Percentiles rank a stretch among this genome's conserved stretches.
Conservation (phyloP, 2,888 invertebrate species). For the Calameuta filiformis region DNA sequence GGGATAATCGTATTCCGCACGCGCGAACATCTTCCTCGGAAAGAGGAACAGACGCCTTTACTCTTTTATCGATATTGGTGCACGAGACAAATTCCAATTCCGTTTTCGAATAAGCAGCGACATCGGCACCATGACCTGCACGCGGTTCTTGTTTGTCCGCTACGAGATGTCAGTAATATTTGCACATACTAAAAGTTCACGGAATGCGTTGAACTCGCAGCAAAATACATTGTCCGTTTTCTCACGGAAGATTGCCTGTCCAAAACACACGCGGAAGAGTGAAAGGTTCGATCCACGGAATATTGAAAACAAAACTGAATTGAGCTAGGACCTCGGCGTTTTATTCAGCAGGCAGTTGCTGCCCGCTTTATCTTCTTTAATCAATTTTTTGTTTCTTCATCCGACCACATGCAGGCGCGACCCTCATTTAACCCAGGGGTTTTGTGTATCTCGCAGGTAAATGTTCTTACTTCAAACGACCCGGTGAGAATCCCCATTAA, state of each 20-base stretch:
- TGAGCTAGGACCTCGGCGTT: not conserved
- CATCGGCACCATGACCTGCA: not conserved
- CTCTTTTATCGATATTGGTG: not conserved
- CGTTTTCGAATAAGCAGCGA: not conserved
- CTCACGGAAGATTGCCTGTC: constrained; percentile 40
- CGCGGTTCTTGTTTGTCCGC: not conserved
- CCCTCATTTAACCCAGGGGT: not conserved
- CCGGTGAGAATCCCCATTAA: constrained; percentile 28
- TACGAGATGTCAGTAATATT: not conserved
- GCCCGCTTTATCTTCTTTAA: not conserved
- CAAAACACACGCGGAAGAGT: constrained; percentile 25
- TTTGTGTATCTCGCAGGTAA: not conserved
- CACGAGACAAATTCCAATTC: not conserved
- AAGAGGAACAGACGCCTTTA: not conserved
- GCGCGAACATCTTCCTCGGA: not conserved
- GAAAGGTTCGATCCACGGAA: not conserved
- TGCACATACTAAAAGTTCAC: not conserved
- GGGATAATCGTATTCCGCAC: not conserved
- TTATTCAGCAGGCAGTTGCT: not conserved
- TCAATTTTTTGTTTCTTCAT: not conserved
- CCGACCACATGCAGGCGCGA: not conserved
- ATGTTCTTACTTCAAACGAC: not conserved
- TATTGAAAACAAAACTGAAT: not conserved
- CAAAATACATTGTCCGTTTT: constrained; percentile 33
- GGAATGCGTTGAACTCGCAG: not conserved